These are phyloP conservation scores for Platerodrilus igneus DNA, from an alignment of 2,888 invertebrate species.

Conservation along the genomic window DNA sequence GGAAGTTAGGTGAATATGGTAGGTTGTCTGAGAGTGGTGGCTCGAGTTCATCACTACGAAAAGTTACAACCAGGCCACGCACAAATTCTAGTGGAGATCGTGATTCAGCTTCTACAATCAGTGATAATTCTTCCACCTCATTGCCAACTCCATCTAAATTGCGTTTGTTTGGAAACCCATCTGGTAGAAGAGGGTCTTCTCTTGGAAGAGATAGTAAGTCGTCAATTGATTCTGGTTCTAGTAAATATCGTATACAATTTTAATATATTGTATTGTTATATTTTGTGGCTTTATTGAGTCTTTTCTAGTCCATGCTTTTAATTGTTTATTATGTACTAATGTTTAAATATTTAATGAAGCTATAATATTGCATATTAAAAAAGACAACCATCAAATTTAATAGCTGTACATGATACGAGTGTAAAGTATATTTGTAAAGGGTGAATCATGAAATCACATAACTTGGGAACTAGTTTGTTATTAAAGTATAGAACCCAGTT, in stretches of 20 bases:
- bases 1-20: conserved; percentile 57
- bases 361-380: no score
- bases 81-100: conserved; percentile 49
- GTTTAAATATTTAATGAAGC: no score
- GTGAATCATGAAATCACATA: no score
- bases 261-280: no score
- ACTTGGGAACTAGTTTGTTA: no score
- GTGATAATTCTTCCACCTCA: conserved; percentile 54
- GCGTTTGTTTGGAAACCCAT: conserved; percentile 43
- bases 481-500: no score
- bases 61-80: conserved; percentile 40
- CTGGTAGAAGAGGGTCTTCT: conserved; percentile 54
- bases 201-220: conserved; percentile 53
- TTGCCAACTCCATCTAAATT: conserved; percentile 62
- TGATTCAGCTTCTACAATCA: conserved; percentile 53
- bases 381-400: no score
- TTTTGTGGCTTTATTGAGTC: no score
- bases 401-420: no score
- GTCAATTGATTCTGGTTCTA: conserved; percentile 52
- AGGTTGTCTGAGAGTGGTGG: conserved; percentile 53
- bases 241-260: conserved; percentile 72
- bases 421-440: no score
- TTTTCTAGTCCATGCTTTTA: no score
- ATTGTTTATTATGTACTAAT: no score
- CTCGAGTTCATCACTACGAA: conserved; percentile 40